Evolutionary conservation across 2,797 vertebrate species (phyloP).

Genomic region (Schizopygopsis pylzovi): DNA sequence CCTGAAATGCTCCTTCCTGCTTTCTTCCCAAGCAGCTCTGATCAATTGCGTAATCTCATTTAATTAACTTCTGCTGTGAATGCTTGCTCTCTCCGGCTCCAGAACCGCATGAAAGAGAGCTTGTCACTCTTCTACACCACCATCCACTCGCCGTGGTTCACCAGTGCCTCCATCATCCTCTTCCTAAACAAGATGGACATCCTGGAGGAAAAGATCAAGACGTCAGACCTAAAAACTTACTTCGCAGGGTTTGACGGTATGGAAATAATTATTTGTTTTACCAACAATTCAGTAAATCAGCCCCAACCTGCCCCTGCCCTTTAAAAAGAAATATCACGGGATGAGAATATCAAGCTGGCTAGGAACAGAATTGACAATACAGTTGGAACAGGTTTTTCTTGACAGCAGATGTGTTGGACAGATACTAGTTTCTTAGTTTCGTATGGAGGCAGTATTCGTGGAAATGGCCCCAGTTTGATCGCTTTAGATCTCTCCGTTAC

Average conservation of each 20-base stretch:
- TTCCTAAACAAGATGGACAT: conserved; percentile 87
- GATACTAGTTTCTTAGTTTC: too few relatives aligned
- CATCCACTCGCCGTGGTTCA: conserved; percentile 82
- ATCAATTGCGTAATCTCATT: background rate
- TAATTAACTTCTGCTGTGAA: background rate
- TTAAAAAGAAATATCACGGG: background rate
- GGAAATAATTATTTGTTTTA: background rate
- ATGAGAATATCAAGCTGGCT: background rate
- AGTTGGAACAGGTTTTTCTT: too few relatives aligned
- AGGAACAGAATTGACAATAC: background rate
- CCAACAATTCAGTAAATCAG: background rate
- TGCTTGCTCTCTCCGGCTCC: conserved; percentile 18
- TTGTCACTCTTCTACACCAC: conserved; percentile 83
- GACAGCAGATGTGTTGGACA: background rate
- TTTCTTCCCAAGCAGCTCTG: background rate
- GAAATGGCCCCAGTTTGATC: too few relatives aligned
- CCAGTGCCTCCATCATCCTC: conserved; percentile 81
- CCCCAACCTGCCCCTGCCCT: background rate
- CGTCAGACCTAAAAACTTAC: conserved; percentile 78
- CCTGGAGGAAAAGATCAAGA: conserved; percentile 80
- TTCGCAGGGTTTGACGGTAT: conserved; percentile 77
- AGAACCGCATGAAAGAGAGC: conserved; percentile 85
- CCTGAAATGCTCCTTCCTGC: background rate
- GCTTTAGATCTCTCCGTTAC: conserved; percentile 61
- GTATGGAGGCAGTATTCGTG: too few relatives aligned